Evolutionary conservation across 2,797 vertebrate genomes (phyloP).

Genomic region (Glossophaga mutica): DNA sequence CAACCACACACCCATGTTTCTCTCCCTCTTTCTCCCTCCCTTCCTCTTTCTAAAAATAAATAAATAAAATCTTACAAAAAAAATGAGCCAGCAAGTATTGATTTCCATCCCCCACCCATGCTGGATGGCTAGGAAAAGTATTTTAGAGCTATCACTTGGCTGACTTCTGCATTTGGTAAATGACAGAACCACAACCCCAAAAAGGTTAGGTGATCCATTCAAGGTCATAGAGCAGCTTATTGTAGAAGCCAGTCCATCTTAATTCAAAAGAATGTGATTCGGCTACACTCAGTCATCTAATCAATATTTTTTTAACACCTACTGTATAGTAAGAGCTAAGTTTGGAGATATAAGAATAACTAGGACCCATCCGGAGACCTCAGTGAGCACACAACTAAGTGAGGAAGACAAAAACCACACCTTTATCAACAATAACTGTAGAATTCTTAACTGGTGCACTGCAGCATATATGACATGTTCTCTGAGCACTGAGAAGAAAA

Average conservation of each 20-base stretch:
- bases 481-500: not conserved
- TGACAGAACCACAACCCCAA: not conserved
- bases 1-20: too few species aligned
- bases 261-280: constrained; percentile 24
- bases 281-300: not conserved
- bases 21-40: too few species aligned
- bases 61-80: not conserved
- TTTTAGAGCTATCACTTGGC: not conserved
- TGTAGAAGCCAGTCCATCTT: not conserved
- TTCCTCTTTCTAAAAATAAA: too few species aligned
- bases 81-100: not conserved
- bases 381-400: not conserved
- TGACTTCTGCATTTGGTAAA: not conserved
- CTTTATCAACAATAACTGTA: not conserved
- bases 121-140: constrained; percentile 8
- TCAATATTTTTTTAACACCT: not conserved
- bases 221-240: not conserved
- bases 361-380: not conserved
- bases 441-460: not conserved
- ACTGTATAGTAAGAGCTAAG: not conserved
- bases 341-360: not conserved
- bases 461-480: not conserved
- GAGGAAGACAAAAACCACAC: not conserved
- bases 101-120: not conserved
- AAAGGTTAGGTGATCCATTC: not conserved